Conservation (phyloP, 1,140 invertebrate genomes). For the Zaprionus davidi region DNA sequence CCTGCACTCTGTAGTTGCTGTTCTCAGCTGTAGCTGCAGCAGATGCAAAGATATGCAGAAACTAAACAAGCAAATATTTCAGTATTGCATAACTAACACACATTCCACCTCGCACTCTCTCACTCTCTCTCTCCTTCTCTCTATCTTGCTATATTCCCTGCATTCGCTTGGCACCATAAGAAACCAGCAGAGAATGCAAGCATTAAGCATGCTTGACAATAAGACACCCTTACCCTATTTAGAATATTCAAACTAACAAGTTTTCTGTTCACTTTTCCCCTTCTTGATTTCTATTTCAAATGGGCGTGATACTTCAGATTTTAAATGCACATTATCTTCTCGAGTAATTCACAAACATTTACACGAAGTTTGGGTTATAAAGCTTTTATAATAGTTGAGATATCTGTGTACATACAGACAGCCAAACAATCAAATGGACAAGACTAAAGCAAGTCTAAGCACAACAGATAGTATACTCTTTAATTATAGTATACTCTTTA, state of each 20-base stretch:
- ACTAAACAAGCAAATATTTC: conserved; percentile 81
- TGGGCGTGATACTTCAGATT: neutral
- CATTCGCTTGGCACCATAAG: conserved; percentile 48
- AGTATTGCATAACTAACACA: conserved; percentile 74
- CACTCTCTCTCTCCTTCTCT: neutral
- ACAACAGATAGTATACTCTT: no score
- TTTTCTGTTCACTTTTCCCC: neutral
- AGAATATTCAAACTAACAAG: neutral
- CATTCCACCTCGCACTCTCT: neutral
- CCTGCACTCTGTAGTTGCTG: conserved; percentile 19
- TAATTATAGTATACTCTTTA: no score
- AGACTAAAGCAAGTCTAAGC: no score
- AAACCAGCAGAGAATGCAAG: conserved; percentile 22
- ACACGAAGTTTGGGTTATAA: neutral
- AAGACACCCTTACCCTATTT: neutral
- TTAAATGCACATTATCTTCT: neutral
- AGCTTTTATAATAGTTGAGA: neutral
- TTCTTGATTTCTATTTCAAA: no score
- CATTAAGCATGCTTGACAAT: neutral
- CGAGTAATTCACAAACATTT: neutral
- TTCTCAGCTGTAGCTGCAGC: conserved; percentile 52
- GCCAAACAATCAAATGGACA: no score
- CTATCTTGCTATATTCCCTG: neutral
- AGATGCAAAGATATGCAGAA: conserved; percentile 78
- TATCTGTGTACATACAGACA: neutral